Base-by-base conservation (phyloP, 2,888 invertebrate genomes). In the Dascillus cervinus region DNA sequence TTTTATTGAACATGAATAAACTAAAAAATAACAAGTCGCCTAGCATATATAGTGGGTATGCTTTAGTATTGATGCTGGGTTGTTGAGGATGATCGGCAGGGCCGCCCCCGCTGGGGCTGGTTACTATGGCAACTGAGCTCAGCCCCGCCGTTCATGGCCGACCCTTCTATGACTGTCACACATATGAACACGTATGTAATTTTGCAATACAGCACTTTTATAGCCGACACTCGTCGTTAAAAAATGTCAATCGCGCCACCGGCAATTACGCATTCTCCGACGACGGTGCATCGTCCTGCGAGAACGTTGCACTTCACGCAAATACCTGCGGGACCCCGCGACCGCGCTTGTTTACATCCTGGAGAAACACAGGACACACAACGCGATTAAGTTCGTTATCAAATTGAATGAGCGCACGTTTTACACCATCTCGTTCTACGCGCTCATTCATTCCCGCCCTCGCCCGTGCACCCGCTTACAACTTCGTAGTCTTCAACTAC, bases 1-100 rank as follows among this genome's bases (percentile, higher is more conserved):
- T 22, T 37, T 29, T 33, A 30, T 39, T 39, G 26, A 30, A 29
- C 34, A 32, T 35, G 13, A 24, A 23, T 25, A 29, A 36, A 32
- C 33, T 32, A 23, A 28, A 13, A 32, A 35, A 39, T 32, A 39
- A 39, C 39, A 39, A 39, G 34, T 39, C 35, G 39, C 35, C 34
- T 26, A 35, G 35, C 32, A 29, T 32, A 32, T 35, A 23, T 27
- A 32, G 26, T 34, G 30, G 34, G 31, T 37, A 33, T 37, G 39
- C 34, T 36, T 34, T 53, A 52, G 58, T 60, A 60, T 62, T 59
- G 62, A 62, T 62, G 62, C 59, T 57, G 56, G 56, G 55, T 54
- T 56, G 59, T 57, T 60, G 59, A 58, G 60, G 61, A 60, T 60
- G 60, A 62, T 60, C 62, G 59, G 58, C 56, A 55, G 55, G 51